Conservation (phyloP, 2,113 vertebrate species). For the Alligator sinensis region DNA sequence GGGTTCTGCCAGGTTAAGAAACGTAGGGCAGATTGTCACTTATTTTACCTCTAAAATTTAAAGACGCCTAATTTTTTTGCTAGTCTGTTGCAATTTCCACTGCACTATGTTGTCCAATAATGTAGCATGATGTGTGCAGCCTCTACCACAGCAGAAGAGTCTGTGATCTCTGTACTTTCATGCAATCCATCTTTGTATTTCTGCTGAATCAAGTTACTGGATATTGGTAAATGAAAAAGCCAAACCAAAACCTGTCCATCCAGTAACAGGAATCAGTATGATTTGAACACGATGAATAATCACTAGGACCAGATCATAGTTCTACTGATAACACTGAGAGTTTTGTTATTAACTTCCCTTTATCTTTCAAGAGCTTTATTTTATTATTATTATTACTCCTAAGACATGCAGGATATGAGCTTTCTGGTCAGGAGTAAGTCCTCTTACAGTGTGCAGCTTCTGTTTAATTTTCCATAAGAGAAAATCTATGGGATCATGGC, state of each 20-base stretch:
- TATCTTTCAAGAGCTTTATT: not conserved
- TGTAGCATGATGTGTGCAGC: not conserved
- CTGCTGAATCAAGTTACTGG: constrained; percentile 17
- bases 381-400: not conserved
- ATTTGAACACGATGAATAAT: not conserved
- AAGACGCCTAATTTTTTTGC: not conserved
- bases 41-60: constrained; percentile 39
- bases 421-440: not conserved
- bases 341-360: not conserved
- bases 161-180: not conserved
- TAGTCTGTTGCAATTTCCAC: constrained; percentile 57
- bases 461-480: not conserved
- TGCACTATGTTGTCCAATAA: constrained; percentile 19
- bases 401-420: not conserved
- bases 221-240: not conserved
- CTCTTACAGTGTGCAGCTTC: not conserved
- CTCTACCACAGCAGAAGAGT: constrained; percentile 53
- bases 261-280: not conserved
- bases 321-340: not conserved
- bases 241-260: not conserved
- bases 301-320: not conserved
- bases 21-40: not conserved
- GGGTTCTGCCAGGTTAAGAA: not conserved
- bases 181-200: constrained; percentile 18
- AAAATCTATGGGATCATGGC: not conserved